Conservation (phyloP, 2,888 invertebrate genomes). For the Trichopria drosophilae region DNA sequence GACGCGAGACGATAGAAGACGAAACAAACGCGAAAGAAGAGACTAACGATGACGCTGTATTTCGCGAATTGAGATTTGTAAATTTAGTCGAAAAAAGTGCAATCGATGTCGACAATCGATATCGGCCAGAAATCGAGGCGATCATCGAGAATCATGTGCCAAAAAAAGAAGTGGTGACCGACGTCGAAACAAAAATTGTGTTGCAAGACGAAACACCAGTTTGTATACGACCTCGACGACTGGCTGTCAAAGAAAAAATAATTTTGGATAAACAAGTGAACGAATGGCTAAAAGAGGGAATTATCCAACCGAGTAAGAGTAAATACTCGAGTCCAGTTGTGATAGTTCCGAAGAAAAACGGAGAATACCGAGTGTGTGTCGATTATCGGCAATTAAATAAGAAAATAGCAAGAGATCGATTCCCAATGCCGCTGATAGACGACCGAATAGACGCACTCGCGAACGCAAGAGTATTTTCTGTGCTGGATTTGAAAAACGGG, state of each 20-base stretch:
- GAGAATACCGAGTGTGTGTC: slow-evolving; percentile 34
- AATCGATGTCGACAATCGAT: slow-evolving; percentile 1
- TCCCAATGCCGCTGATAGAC: slow-evolving; percentile 40
- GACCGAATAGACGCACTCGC: slow-evolving; percentile 35
- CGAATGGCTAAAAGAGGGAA: too few species aligned
- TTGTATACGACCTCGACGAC: slow-evolving; percentile 22
- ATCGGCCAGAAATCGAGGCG: slow-evolving; percentile 8
- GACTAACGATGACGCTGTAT: background rate
- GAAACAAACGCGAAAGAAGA: slow-evolving; percentile 1
- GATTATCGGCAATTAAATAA: slow-evolving; percentile 37
- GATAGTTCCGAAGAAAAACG: slow-evolving; percentile 35
- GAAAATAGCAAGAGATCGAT: slow-evolving; percentile 33
- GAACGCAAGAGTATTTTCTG: slow-evolving; percentile 29
- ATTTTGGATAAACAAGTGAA: slow-evolving; percentile 25
- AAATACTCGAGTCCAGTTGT: too few species aligned
- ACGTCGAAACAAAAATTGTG: slow-evolving; percentile 27
- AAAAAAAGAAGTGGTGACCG: slow-evolving; percentile 5
- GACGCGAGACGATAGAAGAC: too few species aligned
- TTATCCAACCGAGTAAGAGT: too few species aligned
- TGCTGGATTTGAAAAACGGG: slow-evolving; percentile 37
- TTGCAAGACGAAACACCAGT: slow-evolving; percentile 24
- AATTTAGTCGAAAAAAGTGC: slow-evolving; percentile 1
- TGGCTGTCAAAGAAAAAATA: slow-evolving; percentile 23
- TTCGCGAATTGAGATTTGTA: slow-evolving; percentile 3
- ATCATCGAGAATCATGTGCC: slow-evolving; percentile 3